Conservation (phyloP, 2,888 invertebrate species). For the Actias luna region DNA sequence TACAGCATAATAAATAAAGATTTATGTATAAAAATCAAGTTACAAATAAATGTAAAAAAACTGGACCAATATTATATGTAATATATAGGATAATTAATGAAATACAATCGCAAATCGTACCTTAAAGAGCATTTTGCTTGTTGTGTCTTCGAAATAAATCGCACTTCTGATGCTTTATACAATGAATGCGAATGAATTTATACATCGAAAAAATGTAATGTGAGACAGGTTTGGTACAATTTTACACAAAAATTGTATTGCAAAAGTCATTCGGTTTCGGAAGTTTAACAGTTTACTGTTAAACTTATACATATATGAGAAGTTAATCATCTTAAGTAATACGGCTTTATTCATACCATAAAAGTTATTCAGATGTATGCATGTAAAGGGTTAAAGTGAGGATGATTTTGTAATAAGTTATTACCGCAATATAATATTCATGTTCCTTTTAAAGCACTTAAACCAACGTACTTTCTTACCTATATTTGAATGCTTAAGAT, state of each 20-base stretch:
- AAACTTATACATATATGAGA: slow-evolving; percentile 44
- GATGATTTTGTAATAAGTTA: too few species aligned
- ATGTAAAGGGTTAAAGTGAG: not conserved
- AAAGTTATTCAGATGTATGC: slow-evolving; percentile 31
- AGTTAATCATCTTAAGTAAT: slow-evolving; percentile 54
- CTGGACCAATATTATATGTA: not conserved
- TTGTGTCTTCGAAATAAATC: slow-evolving; percentile 39
- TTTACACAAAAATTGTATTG: slow-evolving; percentile 34
- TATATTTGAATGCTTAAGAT: too few species aligned
- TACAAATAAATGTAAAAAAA: too few species aligned
- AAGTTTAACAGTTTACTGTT: too few species aligned
- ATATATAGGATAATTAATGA: slow-evolving; percentile 16
- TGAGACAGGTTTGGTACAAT: slow-evolving; percentile 47
- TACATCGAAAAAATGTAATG: slow-evolving; percentile 44
- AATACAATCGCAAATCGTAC: slow-evolving; percentile 29
- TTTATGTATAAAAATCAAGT: too few species aligned
- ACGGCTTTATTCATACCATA: slow-evolving; percentile 53
- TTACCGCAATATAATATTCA: too few species aligned
- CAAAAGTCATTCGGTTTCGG: slow-evolving; percentile 32
- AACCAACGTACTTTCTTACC: too few species aligned
- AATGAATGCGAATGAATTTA: slow-evolving; percentile 47
- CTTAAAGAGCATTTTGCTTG: slow-evolving; percentile 45
- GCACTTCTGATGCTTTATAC: slow-evolving; percentile 40
- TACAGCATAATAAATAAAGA: too few species aligned
- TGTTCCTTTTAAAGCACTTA: too few species aligned